Percentiles rank a stretch among this genome's conserved stretches.
Conservation (phyloP, 2,113 vertebrate genomes). For the Zosterops japonicus region DNA sequence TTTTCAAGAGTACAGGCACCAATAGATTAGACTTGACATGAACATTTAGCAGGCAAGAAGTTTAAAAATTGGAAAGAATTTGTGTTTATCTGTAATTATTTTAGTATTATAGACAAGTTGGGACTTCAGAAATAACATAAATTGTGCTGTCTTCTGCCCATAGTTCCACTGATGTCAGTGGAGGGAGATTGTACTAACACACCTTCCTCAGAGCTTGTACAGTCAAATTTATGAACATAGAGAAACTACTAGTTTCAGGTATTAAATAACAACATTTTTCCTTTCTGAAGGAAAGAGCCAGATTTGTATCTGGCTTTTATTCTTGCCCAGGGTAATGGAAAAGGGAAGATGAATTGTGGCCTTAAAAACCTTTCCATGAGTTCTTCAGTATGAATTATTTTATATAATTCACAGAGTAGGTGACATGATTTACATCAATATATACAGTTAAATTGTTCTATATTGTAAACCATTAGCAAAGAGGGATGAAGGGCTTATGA, state of each 20-base stretch:
- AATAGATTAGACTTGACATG: background rate
- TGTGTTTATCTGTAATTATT: background rate
- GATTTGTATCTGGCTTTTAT: slow-evolving; percentile 55
- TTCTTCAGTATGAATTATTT: slow-evolving; percentile 39
- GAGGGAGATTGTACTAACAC: background rate
- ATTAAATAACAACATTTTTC: slow-evolving; percentile 3
- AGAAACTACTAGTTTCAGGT: background rate
- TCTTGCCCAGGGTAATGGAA: slow-evolving; percentile 57
- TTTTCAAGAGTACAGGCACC: background rate
- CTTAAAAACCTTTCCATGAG: slow-evolving; percentile 37
- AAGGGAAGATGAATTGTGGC: slow-evolving; percentile 52
- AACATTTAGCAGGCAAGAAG: background rate
- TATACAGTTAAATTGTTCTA: slow-evolving; percentile 54
- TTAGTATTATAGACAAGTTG: background rate
- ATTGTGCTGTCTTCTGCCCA: background rate
- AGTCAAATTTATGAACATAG: background rate
- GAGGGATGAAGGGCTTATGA: slow-evolving; percentile 57
- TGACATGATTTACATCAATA: slow-evolving; percentile 63
- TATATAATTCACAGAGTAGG: slow-evolving; percentile 49
- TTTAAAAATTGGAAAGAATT: background rate
- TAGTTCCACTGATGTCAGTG: background rate
- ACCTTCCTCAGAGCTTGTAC: background rate
- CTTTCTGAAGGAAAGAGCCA: background rate
- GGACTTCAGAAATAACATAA: background rate
- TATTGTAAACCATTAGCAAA: slow-evolving; percentile 61